Evolutionary conservation across 2,797 vertebrate species (phyloP), one percentile per base, ranked within the genome.

Genomic region (Glyptemys insculpta): DNA sequence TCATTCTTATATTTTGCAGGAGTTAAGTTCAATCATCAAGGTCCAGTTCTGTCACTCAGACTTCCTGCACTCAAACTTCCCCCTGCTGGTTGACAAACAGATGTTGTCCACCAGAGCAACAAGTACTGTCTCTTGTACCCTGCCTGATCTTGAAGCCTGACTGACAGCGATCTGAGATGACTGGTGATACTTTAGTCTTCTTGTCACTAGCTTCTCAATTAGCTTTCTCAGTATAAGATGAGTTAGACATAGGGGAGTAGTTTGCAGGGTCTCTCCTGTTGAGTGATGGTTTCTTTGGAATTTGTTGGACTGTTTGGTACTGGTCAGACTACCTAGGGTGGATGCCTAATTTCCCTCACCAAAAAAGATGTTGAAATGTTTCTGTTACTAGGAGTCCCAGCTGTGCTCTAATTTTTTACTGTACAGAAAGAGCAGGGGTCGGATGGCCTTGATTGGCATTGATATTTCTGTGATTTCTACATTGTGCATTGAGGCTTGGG

Each of bases 341-440:
- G 9, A 25, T 85, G 44, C 41, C 91, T 81, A 87, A 68, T 41
- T 72, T 25, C 8, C 7, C 80, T 79, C 62, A 81, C 87, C n/a
- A 78, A 88, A 92, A 90, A 31, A 94, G n/a, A 57, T 88, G 76
- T 82, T 91, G 59, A 81, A 94, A 83, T 91, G 16, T 85, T 68
- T 86, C 89, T 87, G 44, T 53, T 91, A 92, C 41, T 31, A 84
- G 44, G 11, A 94, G 31, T 83, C n/a, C 34, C 57, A 82, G 91
- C 31, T 92, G 86, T 88, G 88, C 87, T 92, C 85, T 93, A 1
- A 79, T 93, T 18, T 83, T 49, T 50, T 50, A 14, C 86, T 81
- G 4, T 23, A 72, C n/a, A 31, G 62, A 4, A 27, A 12, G 49
- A 74, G 25, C 50, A 68, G 47, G 41, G 79, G 12, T 59, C 41